A percentile compares a stretch with the other conserved stretches of the same genome.
phyloP scores from a whole-genome alignment of 2,797 vertebrate species.

The Phaenicophaeus curvirostris region DNA sequence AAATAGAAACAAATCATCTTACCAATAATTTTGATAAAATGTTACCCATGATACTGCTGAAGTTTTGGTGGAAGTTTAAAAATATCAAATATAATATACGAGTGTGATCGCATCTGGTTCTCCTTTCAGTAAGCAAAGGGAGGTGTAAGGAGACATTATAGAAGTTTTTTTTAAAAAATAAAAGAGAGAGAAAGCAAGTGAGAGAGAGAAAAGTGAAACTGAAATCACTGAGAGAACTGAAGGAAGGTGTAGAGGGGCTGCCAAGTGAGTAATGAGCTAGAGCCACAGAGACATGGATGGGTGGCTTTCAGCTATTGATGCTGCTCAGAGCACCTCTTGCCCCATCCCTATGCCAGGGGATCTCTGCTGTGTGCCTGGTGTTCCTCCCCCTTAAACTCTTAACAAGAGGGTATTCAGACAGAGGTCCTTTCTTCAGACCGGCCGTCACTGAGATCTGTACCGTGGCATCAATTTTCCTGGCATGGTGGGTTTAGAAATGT shows the following conservation, averaged over 20 bases:
- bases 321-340: neutral
- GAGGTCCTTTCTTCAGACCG: neutral
- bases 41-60: neutral
- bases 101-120: neutral
- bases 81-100: neutral
- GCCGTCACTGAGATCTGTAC: neutral
- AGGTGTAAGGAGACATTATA: neutral
- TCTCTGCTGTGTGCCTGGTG: accelerated
- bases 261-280: neutral
- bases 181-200: neutral
- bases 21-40: constrained; percentile 13
- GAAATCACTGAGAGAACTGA: neutral
- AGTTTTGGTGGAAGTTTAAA: neutral
- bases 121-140: neutral
- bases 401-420: neutral
- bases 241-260: neutral
- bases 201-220: neutral
- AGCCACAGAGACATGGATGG: neutral
- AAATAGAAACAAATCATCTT: constrained; percentile 2
- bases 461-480: neutral
- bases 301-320: neutral
- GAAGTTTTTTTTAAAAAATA: neutral
- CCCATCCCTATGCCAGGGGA: neutral
- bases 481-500: neutral
- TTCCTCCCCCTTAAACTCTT: neutral